phyloP scores from a whole-genome alignment of 2,888 invertebrate genomes.

The Patella caerulea region DNA sequence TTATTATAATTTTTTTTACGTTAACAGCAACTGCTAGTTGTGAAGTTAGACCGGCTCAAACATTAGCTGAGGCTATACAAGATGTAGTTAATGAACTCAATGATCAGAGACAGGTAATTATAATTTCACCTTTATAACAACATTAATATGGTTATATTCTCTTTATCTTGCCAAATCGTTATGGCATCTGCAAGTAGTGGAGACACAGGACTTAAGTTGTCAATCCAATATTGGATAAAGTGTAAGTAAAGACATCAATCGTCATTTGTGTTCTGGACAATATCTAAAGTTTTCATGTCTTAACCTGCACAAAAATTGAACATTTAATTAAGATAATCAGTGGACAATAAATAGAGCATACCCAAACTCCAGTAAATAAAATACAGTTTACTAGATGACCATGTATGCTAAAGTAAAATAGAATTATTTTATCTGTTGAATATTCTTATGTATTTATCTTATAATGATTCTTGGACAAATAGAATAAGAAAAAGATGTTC shows the following conservation, averaged over 20 bases:
- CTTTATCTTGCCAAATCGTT: too few species aligned
- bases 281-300: too few species aligned
- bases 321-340: too few species aligned
- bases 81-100: constrained; percentile 52
- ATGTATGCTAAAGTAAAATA: constrained; percentile 12
- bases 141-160: too few species aligned
- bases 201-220: too few species aligned
- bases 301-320: too few species aligned
- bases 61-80: constrained; percentile 60
- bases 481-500: too few species aligned
- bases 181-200: too few species aligned
- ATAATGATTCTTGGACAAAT: not conserved
- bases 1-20: too few species aligned
- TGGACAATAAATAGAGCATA: not conserved
- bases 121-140: not conserved
- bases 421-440: not conserved
- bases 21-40: constrained; percentile 26
- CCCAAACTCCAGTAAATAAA: constrained; percentile 10
- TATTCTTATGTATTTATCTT: not conserved
- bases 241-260: constrained; percentile 23
- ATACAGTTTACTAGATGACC: constrained; percentile 9
- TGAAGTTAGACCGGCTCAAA: constrained; percentile 48
- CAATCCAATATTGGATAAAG: too few species aligned
- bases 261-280: constrained; percentile 11
- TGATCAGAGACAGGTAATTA: constrained; percentile 20